Evolutionary conservation across 2,888 invertebrate genomes (phyloP).

Genomic region (Thera britannica): DNA sequence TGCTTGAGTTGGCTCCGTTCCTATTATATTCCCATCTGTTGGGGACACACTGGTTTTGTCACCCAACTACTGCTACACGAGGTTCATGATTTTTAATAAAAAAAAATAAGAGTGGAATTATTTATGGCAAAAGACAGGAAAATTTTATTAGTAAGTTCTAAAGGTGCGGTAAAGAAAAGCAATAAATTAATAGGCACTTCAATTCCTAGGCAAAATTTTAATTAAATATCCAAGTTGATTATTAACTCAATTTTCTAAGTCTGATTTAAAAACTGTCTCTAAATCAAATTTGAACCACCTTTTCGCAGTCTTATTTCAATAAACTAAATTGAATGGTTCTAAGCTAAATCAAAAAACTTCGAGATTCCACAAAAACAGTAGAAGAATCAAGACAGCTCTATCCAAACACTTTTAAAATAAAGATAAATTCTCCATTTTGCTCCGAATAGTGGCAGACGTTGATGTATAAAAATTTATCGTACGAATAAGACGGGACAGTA

Average conservation of each 20-base stretch:
- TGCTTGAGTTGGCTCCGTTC: constrained; percentile 22
- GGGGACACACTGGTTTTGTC: constrained; percentile 8
- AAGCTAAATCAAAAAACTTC: constrained; percentile 9
- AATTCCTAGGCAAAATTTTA: too few relatives aligned
- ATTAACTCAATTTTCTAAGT: too few relatives aligned
- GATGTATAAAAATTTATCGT: constrained; percentile 41
- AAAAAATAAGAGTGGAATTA: too few relatives aligned
- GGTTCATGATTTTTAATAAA: too few relatives aligned
- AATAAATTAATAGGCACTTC: too few relatives aligned
- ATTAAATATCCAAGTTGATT: too few relatives aligned
- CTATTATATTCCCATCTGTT: constrained; percentile 9
- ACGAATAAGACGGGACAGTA: constrained; percentile 24
- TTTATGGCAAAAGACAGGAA: too few relatives aligned
- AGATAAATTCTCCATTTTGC: constrained; percentile 21
- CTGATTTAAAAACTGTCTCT: too few relatives aligned
- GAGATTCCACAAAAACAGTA: not conserved
- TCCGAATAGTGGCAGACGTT: constrained; percentile 27
- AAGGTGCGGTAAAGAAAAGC: too few relatives aligned
- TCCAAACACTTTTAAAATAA: constrained; percentile 21
- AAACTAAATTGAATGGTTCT: not conserved
- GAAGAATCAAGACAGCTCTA: constrained; percentile 9
- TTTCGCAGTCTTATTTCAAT: not conserved
- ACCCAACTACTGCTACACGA: not conserved
- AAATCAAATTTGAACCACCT: not conserved
- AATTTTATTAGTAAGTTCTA: too few relatives aligned